Evolutionary conservation across 2,113 vertebrate genomes (phyloP), one percentile per base, ranked within the genome.

Genomic region (Jaculus jaculus): DNA sequence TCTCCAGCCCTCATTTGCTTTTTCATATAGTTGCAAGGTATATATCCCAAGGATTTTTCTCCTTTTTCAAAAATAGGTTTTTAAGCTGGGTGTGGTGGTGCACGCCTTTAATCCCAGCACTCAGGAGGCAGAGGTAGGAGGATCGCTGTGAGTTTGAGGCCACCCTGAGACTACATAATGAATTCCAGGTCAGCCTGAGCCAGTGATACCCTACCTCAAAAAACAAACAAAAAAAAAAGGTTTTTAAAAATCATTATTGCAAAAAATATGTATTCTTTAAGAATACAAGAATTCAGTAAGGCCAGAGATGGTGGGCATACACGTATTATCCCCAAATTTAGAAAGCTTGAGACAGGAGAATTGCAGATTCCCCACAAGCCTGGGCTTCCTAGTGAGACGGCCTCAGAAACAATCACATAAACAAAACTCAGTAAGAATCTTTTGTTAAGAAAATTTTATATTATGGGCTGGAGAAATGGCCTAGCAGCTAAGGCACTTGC

Each of bases 221-320:
- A n/a, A n/a, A n/a, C n/a, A n/a, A n/a, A n/a, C n/a, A n/a, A n/a
- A n/a, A 78, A 85, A 84, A 78, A 81, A 21, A 93, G 23, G 2
- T 47, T 47, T 8, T 47, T 30, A 28, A 66, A 79, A 86, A 47
- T 30, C 8, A 47, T 81, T 81, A 47, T 85, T 95, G 74, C 24
- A 54, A 15, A 68, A 37, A 87, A 63, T 54, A 68, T 54, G 17
- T 7, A 51, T 21, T 71, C 54, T 65, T 81, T 88, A 90, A 74
- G 81, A 72, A 75, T 47, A 11, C 71, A 94, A 77, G 87, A 81
- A 84, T 75, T 95, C 32, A 78, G 28, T 10, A 47, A 24, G 37
- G 30, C 11, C 69, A 74, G 18, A 30, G 24, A 16, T 23, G 69
- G 28, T 39, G n/a, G 51, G 8, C 2, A 1, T 20, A 30, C 7